Evolutionary conservation across 2,797 vertebrate genomes (phyloP).

Genomic region (Coendou prehensilis): DNA sequence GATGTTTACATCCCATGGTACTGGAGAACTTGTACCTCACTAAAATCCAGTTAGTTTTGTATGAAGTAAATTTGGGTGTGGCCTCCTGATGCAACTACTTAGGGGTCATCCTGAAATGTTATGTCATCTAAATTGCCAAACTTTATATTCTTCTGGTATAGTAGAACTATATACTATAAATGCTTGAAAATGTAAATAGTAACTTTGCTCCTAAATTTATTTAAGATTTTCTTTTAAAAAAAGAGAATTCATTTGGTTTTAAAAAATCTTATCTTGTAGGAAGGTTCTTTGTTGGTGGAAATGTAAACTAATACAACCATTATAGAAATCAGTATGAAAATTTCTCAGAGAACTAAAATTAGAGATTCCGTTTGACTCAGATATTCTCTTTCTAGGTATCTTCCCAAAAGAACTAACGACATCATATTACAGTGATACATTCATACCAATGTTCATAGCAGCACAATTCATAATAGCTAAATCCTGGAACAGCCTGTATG

Average conservation of each 20-base stretch:
- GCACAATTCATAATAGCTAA: neutral
- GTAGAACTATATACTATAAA: neutral
- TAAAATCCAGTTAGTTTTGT: neutral
- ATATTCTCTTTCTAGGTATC: neutral
- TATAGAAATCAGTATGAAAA: neutral
- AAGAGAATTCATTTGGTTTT: constrained; percentile 49
- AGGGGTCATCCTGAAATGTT: neutral
- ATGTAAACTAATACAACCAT: neutral
- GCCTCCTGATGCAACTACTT: neutral
- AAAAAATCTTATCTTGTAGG: constrained; percentile 36
- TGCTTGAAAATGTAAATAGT: constrained; percentile 22
- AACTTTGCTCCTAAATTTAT: constrained; percentile 30
- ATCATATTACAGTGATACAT: neutral
- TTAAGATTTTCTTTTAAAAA: constrained; percentile 55
- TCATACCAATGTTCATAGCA: neutral
- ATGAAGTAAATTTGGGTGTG: neutral
- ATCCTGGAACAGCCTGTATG: neutral
- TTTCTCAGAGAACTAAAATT: neutral
- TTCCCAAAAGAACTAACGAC: neutral
- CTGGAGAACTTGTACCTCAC: neutral
- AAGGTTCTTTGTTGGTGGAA: neutral
- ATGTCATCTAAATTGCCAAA: neutral
- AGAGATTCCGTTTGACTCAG: neutral
- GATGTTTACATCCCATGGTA: neutral
- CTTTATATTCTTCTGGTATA: neutral